phyloP scores from a whole-genome alignment of 2,888 invertebrate genomes.

The Drosophila setosimentum region DNA sequence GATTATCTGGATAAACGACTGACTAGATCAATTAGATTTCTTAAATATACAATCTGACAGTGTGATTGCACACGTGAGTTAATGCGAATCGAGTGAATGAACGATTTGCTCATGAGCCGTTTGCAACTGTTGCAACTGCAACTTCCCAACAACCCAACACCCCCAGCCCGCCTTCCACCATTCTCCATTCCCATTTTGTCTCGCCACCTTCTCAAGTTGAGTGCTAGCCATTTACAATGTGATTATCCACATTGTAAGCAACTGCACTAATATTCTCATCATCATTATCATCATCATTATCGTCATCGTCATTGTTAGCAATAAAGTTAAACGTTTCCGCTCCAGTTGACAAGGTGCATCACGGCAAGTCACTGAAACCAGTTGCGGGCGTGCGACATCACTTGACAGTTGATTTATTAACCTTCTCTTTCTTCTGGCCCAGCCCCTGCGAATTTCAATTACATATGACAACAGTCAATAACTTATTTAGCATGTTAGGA shows the following conservation, averaged over 20 bases:
- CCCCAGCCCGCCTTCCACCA: too few relatives aligned
- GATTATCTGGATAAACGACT: neutral
- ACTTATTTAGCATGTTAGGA: neutral
- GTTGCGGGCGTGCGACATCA: slow-evolving; percentile 52
- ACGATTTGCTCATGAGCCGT: slow-evolving; percentile 14
- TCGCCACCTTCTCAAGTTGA: slow-evolving; percentile 7
- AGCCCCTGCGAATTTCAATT: neutral
- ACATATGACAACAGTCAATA: neutral
- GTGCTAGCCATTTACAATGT: slow-evolving; percentile 56
- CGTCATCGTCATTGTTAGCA: neutral
- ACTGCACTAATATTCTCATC: slow-evolving; percentile 13
- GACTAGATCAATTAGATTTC: neutral
- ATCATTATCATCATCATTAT: neutral
- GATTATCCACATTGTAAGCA: slow-evolving; percentile 52
- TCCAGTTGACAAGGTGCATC: slow-evolving; percentile 48
- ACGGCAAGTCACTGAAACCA: slow-evolving; percentile 18
- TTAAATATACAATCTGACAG: neutral
- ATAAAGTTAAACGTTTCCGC: slow-evolving; percentile 40
- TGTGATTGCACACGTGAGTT: neutral
- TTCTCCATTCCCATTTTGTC: neutral
- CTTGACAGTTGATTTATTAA: slow-evolving; percentile 21
- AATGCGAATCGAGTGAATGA: neutral
- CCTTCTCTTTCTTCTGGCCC: neutral
- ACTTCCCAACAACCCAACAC: neutral
- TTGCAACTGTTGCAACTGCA: slow-evolving; percentile 19